Percentiles rank a stretch among this genome's conserved stretches.
Evolutionary conservation across 2,113 vertebrate species (phyloP).

Genomic region (Trematocara marginatum): DNA sequence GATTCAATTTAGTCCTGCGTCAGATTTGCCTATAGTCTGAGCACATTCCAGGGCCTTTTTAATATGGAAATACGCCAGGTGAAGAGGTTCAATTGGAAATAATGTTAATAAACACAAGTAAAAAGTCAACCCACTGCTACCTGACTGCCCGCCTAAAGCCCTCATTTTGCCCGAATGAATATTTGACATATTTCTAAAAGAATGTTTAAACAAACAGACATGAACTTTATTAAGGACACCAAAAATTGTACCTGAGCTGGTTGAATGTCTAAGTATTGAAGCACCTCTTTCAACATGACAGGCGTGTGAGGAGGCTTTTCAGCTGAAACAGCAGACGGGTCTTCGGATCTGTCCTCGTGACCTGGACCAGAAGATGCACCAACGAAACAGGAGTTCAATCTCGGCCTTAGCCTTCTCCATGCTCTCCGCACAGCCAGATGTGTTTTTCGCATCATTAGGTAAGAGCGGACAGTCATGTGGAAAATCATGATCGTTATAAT

Average conservation of each 20-base stretch:
- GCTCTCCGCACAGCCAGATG: background rate
- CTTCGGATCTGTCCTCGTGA: background rate
- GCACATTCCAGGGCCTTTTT: background rate
- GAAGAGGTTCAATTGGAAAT: background rate
- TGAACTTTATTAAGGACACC: background rate
- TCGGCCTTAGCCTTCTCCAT: constrained; percentile 32
- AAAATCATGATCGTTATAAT: constrained; percentile 25
- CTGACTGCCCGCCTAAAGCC: background rate
- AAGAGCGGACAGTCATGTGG: background rate
- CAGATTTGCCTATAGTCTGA: background rate
- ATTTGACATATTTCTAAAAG: background rate
- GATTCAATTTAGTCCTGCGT: constrained; percentile 8
- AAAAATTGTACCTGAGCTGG: constrained; percentile 50
- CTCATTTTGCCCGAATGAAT: background rate
- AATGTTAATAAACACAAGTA: background rate
- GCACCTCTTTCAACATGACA: constrained; percentile 66
- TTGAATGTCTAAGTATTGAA: constrained; percentile 57
- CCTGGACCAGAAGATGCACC: constrained; percentile 12
- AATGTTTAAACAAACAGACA: background rate
- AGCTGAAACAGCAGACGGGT: background rate
- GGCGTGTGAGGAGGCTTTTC: constrained; percentile 52
- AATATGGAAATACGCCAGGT: background rate
- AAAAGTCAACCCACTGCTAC: background rate
- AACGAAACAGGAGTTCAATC: background rate
- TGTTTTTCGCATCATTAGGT: constrained; percentile 21